These are phyloP conservation scores for Sinocyclocheilus grahami DNA, from an alignment of 2,113 vertebrate genomes.

Conservation along the genomic window DNA sequence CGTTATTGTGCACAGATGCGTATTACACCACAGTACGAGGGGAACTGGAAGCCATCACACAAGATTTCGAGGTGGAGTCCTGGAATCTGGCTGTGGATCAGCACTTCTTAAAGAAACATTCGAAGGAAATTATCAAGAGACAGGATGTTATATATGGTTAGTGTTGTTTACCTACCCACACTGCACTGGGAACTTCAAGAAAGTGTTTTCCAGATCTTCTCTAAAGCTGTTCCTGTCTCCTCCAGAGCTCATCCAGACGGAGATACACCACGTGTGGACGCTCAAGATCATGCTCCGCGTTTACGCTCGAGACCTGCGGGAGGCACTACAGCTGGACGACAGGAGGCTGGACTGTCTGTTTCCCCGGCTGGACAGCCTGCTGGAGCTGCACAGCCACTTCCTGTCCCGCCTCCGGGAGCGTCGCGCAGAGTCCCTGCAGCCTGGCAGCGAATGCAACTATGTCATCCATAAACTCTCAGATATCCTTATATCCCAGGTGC, in stretches of 20 bases:
- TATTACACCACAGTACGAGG: conserved; percentile 78
- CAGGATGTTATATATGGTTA: conserved; percentile 95
- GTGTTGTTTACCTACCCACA: background rate
- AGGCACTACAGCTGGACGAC: conserved; percentile 85
- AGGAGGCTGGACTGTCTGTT: conserved; percentile 83
- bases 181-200: background rate
- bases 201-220: background rate
- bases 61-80: conserved; percentile 89
- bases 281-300: conserved; percentile 94
- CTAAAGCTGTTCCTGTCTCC: background rate
- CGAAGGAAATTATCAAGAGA: conserved; percentile 82
- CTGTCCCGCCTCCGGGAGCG: conserved; percentile 85
- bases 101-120: conserved; percentile 80
- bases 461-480: conserved; percentile 86
- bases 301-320: conserved; percentile 84
- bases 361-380: conserved; percentile 84
- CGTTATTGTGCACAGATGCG: conserved; percentile 72
- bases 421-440: conserved; percentile 78
- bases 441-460: conserved; percentile 85
- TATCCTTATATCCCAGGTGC: conserved; percentile 87
- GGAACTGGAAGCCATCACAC: conserved; percentile 86
- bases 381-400: conserved; percentile 85
- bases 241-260: conserved; percentile 94
- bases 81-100: conserved; percentile 92
- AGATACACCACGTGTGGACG: conserved; percentile 93